These are phyloP conservation scores for Antrozous pallidus DNA, from an alignment of 2,797 vertebrate species.

Conservation along the genomic window DNA sequence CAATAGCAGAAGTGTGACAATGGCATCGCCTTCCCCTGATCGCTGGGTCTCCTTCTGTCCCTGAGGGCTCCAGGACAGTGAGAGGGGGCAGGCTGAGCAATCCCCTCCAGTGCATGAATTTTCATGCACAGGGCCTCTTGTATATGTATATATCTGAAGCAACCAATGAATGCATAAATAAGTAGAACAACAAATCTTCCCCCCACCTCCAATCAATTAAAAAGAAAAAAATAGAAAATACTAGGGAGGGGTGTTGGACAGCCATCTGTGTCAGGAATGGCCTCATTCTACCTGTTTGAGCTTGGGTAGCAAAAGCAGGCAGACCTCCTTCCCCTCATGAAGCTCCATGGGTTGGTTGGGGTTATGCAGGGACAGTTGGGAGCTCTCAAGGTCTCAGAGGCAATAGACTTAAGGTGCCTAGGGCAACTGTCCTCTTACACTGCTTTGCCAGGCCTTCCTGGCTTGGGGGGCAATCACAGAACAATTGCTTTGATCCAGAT, in stretches of 20 bases:
- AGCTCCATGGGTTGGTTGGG: neutral
- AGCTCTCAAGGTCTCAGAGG: neutral
- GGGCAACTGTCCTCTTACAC: neutral
- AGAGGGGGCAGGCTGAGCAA: no score
- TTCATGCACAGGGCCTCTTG: no score
- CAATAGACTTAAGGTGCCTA: neutral
- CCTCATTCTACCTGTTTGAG: neutral
- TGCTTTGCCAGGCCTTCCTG: neutral
- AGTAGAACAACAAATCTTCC: neutral
- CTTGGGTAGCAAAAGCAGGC: neutral
- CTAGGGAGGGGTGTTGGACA: neutral
- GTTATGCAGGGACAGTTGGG: rapidly evolving
- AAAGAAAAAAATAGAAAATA: neutral
- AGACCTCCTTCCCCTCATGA: no score
- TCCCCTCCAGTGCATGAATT: no score
- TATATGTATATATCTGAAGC: no score
- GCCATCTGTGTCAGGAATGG: neutral
- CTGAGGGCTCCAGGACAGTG: no score
- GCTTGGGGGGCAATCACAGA: neutral
- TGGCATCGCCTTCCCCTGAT: no score
- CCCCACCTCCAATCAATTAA: neutral
- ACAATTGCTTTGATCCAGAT: neutral
- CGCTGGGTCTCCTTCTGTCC: no score
- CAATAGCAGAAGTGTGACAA: no score
- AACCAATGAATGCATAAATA: neutral